Evolutionary conservation across 2,797 vertebrate species (phyloP).

Genomic region (Ctenopoma multispine): DNA sequence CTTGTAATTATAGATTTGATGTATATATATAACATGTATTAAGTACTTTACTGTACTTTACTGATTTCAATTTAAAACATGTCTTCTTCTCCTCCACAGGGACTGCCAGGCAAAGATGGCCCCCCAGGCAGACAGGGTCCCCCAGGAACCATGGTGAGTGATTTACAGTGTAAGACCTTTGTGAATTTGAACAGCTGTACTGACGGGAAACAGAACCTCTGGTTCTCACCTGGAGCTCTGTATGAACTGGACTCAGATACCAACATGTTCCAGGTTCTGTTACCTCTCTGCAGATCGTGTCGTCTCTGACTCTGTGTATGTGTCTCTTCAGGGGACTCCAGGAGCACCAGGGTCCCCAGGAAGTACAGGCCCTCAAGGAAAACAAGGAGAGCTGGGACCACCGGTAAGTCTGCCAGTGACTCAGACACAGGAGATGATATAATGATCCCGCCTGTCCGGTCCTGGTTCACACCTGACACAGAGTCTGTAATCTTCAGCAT

Average conservation of each 20-base stretch:
- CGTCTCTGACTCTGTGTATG: background rate
- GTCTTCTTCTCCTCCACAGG: conserved; percentile 77
- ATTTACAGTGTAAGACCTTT: background rate
- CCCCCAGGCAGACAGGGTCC: conserved; percentile 88
- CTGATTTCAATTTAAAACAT: background rate
- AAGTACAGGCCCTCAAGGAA: conserved; percentile 86
- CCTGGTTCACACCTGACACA: background rate
- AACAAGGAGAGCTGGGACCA: conserved; percentile 90
- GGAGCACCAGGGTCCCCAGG: conserved; percentile 88
- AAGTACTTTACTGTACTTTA: no score
- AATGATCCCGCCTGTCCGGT: background rate
- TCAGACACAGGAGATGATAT: background rate
- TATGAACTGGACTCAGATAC: no score
- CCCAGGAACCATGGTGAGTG: conserved; percentile 87
- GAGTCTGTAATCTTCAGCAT: no score
- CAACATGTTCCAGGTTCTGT: background rate
- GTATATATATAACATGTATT: no score
- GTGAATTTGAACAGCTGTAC: accelerated
- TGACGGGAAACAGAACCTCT: no score
- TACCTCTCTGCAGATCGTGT: background rate
- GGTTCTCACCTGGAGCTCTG: no score
- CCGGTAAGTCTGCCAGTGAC: conserved; percentile 86
- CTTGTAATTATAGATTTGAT: no score
- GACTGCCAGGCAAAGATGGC: conserved; percentile 92
- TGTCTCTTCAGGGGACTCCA: conserved; percentile 86